Base-by-base conservation (phyloP, 1,140 invertebrate species). In the Cotesia chilonis region DNA sequence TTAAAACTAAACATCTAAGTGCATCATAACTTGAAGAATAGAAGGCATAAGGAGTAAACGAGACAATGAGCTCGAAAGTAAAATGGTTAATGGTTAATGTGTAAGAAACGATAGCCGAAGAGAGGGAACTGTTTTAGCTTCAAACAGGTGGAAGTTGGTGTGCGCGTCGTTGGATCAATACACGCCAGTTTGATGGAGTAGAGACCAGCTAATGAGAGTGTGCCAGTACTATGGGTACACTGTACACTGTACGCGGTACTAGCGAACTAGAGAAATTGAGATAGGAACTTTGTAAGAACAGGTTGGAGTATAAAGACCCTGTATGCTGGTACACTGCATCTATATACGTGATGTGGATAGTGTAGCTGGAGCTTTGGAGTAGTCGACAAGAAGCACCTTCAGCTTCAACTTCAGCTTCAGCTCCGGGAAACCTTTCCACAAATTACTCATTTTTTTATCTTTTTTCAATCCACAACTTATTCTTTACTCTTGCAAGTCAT, bases 161-260 rank as follows among this genome's bases (percentile, higher is more conserved):
- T 47, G 41, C 41, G 41, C 41, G 41, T 38, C 66, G 47, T 70
- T 37, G 37, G 63, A 73, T 70, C 67, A 70, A 70, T 68, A 68
- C 66, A 35, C 14, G 47, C 28, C 28, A 68, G 66, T 68, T 68
- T 68, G 66, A 68, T 68, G 51, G 64, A 66, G 60, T 57, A 57
- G 63, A 65, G 63, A 65, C 36, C 35, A 68, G 9, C 57, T 59
- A 73, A 70, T 52, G 60, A 69, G 67, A 73, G 61, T 38, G 66
- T 68, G 66, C 20, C 47, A 68, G 66, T 12, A 51, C 28, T 7
- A 57, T 57, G 17, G 54, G 17, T 12, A 5, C 17, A 17, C 17
- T 17, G 17, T 17, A 17, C 17, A 17, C 12, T n/a, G n/a, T 6
- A n/a, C 5, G 12, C 5, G 3, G 17, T 28, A 28, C 28, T 28